Evolutionary conservation across 2,888 invertebrate species (phyloP).

Genomic region (Nasonovia ribisnigri): DNA sequence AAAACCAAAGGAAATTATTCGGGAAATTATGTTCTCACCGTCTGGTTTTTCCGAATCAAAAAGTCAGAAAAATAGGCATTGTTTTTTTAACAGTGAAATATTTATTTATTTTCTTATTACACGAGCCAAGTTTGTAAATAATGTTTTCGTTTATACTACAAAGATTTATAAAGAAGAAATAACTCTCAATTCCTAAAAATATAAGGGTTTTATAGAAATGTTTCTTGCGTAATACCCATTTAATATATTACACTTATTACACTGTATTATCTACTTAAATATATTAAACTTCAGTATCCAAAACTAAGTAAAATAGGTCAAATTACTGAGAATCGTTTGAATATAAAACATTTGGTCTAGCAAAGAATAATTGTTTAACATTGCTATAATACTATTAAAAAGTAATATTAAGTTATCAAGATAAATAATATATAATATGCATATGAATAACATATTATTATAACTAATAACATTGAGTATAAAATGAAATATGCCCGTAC

Average conservation of each 20-base stretch:
- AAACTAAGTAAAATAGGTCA: neutral
- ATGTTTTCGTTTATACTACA: neutral
- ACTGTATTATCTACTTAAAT: neutral
- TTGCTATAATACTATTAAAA: neutral
- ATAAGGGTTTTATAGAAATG: neutral
- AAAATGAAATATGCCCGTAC: no score
- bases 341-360: neutral
- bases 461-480: neutral
- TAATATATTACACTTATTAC: neutral
- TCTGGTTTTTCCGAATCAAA: constrained; percentile 53
- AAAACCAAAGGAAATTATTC: constrained; percentile 52
- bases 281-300: neutral
- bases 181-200: neutral
- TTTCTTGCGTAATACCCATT: neutral
- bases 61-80: constrained; percentile 56
- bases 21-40: constrained; percentile 39
- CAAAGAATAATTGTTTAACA: neutral
- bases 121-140: constrained; percentile 36
- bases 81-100: constrained; percentile 44
- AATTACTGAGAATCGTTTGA: neutral
- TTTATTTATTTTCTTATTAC: constrained; percentile 50
- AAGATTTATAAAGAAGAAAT: neutral
- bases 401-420: neutral
- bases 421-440: neutral
- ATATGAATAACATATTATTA: neutral